A percentile compares a stretch with the other conserved stretches of the same genome.
Evolutionary conservation across 2,888 invertebrate genomes (phyloP).

Genomic region (Cactoblastis cactorum): DNA sequence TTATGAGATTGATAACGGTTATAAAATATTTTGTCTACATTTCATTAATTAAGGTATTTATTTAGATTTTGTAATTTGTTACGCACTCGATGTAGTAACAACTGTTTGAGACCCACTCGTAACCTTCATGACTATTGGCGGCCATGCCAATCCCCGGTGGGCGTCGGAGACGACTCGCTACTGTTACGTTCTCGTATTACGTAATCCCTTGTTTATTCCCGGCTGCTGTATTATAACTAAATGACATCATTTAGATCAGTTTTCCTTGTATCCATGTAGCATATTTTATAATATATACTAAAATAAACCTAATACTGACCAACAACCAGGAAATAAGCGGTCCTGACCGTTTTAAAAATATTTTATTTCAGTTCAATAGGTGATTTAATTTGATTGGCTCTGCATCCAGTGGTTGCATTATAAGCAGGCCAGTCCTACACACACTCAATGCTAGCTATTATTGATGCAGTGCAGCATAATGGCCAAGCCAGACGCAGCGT

Average conservation of each 20-base stretch:
- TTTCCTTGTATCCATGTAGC: neutral
- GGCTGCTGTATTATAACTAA: slow-evolving; percentile 17
- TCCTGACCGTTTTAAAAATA: neutral
- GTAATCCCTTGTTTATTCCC: slow-evolving; percentile 48
- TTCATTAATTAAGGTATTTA: slow-evolving; percentile 15
- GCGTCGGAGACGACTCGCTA: slow-evolving; percentile 51
- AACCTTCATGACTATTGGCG: slow-evolving; percentile 61
- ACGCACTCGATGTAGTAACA: slow-evolving; percentile 14
- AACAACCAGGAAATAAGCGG: neutral
- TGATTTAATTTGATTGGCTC: slow-evolving; percentile 9
- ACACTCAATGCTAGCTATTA: slow-evolving; percentile 41
- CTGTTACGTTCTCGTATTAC: slow-evolving; percentile 50
- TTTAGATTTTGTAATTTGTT: slow-evolving; percentile 23
- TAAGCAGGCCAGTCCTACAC: slow-evolving; percentile 32
- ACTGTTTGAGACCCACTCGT: slow-evolving; percentile 49
- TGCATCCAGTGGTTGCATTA: slow-evolving; percentile 12
- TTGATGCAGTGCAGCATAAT: slow-evolving; percentile 55
- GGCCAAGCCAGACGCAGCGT: slow-evolving; percentile 60
- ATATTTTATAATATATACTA: neutral
- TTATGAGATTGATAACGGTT: neutral
- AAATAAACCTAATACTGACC: neutral
- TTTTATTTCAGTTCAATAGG: neutral
- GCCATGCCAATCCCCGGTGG: slow-evolving; percentile 51
- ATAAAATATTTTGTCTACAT: neutral
- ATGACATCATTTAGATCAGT: neutral